Evolutionary conservation across 2,888 invertebrate genomes (phyloP).

Genomic region (Nephrocerus scutellatus): DNA sequence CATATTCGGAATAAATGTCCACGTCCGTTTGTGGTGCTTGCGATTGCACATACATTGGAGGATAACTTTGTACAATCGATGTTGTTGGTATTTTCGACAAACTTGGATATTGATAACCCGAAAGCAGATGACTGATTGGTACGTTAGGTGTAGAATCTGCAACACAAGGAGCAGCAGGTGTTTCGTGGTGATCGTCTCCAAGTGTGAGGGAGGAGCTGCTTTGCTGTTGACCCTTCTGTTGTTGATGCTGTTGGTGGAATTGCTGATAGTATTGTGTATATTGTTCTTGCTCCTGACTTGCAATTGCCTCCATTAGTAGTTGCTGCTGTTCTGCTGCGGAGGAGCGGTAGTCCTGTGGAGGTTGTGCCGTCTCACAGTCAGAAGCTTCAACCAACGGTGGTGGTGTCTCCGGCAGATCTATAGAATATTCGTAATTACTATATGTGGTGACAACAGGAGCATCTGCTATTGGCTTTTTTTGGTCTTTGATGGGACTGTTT

Average conservation of each 20-base stretch:
- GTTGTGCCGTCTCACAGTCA: not conserved
- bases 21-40: slow-evolving; percentile 25
- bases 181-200: slow-evolving; percentile 12
- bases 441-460: slow-evolving; percentile 12
- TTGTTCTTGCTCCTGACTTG: slow-evolving; percentile 25
- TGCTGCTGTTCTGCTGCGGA: slow-evolving; percentile 16
- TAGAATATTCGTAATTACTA: slow-evolving; percentile 34
- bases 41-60: slow-evolving; percentile 33
- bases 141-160: slow-evolving; percentile 27
- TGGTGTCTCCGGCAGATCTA: slow-evolving; percentile 39
- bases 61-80: slow-evolving; percentile 44
- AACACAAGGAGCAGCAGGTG: not conserved
- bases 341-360: slow-evolving; percentile 2
- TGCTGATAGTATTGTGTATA: slow-evolving; percentile 20
- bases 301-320: slow-evolving; percentile 17
- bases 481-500: slow-evolving; percentile 9
- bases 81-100: slow-evolving; percentile 35
- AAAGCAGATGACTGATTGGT: slow-evolving; percentile 40
- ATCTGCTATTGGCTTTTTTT: slow-evolving; percentile 4
- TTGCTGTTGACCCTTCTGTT: slow-evolving; percentile 12
- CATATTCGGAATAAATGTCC: slow-evolving; percentile 45
- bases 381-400: slow-evolving; percentile 18
- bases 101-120: slow-evolving; percentile 41
- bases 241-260: slow-evolving; percentile 17
- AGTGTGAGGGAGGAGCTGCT: slow-evolving; percentile 7